Evolutionary conservation across 2,797 vertebrate genomes (phyloP).

Genomic region (Aplochiton taeniatus): DNA sequence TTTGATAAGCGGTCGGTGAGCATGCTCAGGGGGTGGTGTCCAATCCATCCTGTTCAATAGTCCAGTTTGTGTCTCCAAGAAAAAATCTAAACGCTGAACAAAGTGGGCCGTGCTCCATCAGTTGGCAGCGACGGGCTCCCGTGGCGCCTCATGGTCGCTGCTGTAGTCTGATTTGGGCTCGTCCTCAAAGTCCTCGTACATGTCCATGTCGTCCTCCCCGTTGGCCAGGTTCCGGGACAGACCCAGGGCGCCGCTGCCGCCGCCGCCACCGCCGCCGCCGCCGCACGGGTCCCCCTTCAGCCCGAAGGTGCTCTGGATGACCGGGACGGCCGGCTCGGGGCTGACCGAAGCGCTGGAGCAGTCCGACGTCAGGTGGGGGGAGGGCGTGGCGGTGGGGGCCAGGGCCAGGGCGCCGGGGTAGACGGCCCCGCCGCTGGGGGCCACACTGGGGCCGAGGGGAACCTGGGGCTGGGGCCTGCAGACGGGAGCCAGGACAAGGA

Average conservation of each 20-base stretch:
- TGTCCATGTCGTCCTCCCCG: conserved; percentile 94
- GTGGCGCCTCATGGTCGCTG: conserved; percentile 90
- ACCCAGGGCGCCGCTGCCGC: conserved; percentile 59
- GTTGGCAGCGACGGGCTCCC: conserved; percentile 92
- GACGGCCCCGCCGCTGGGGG: conserved; percentile 76
- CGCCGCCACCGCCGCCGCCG: conserved; percentile 33
- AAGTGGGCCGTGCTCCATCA: conserved; percentile 74
- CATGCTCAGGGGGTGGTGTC: too few relatives aligned
- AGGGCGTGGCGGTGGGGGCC: conserved; percentile 86
- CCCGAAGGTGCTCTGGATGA: conserved; percentile 94
- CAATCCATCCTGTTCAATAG: too few relatives aligned
- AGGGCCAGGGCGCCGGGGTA: conserved; percentile 93
- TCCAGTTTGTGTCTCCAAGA: conserved; percentile 37
- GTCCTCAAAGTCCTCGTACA: conserved; percentile 98
- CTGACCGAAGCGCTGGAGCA: conserved; percentile 97
- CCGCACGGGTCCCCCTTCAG: conserved; percentile 84
- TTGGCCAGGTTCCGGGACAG: conserved; percentile 82
- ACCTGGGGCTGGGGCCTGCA: conserved; percentile 89
- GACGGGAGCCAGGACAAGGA: conserved; percentile 40
- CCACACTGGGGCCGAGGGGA: conserved; percentile 84
- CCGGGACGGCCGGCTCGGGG: conserved; percentile 92
- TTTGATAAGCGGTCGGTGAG: too few relatives aligned
- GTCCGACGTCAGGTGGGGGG: conserved; percentile 96
- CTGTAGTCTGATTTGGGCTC: conserved; percentile 99
- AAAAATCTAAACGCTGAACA: conserved; percentile 27